Evolutionary conservation across 2,113 vertebrate species (phyloP), one percentile per base, ranked within the genome.

Genomic region (Myocastor coypus): DNA sequence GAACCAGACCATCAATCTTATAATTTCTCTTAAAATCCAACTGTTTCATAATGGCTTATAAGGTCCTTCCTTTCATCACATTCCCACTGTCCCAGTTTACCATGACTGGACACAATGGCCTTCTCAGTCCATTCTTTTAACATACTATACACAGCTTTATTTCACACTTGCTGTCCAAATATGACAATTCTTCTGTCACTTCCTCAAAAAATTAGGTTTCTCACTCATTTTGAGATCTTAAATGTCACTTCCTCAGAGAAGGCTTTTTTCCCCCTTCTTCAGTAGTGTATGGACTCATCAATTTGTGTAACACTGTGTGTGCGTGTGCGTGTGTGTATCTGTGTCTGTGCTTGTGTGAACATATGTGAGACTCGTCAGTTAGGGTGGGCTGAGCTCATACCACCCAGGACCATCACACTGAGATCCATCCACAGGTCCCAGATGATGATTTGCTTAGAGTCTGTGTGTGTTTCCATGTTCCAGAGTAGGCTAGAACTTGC

Each of bases 161-260:
- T 28, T 82, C 75, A 63, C 0, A 91, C 1, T 86, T 61, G 4
- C 55, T 93, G 14, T 63, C 61, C 50, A 61, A 77, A 9, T 92
- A 28, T 63, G 89, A 87, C 64, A 89, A 89, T 63, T 84, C 42
- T 94, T 89, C 19, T n/a, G 81, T 91, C 5, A 78, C 6, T 20
- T 88, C 26, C 80, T 61, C 52, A 96, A 90, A 90, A 92, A 63
- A 80, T n/a, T 13, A 87, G 87, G 30, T 64, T 94, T 55, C 64
- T 84, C 37, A 95, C 37, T 20, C 17, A 83, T 89, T 89, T 82
- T 85, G 55, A 91, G 26, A 20, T 34, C 30, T 92, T 40, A 88
- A 24, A 92, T 37, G 34, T 78, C 22, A 85, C 34, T 61, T 92
- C 61, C 61, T 94, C 22, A 68, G 37, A 77, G 78, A 46, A n/a